Base-by-base conservation (phyloP, 2,888 invertebrate species). In the Epirrhoe tristata region DNA sequence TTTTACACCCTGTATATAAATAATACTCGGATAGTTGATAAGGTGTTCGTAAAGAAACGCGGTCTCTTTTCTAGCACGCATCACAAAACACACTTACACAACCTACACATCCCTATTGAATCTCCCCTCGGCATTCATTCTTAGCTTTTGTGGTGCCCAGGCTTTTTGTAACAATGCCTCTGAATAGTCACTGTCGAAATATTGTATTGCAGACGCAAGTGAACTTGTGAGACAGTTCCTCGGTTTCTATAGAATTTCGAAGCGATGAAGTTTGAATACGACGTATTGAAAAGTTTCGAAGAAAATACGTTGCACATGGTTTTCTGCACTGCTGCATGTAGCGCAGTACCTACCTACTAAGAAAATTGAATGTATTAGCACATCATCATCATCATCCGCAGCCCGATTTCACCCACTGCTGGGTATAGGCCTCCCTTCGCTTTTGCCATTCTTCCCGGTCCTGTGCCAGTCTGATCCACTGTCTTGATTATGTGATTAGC, bases 131-230 rank as follows among this genome's bases (percentile, higher is more conserved):
- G 86, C 85, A 87, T 89, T 91, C 89, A 91, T 91, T 91, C 90
- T 89, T 90, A 86, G 85, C 89, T 89, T 90, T 91, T 91, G 90
- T 91, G 85, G 83, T 85, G 86, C 84, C 84, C 82, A 85, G 84
- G 86, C 88, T 91, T 91, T 88, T 89, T 90, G 87, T 89, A 89
- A 87, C 87, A 85, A 86, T 85, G 80, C 84, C 80, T 43, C 31
- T 86, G 90, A 90, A 91, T 88, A 85, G 86, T 83, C 86, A 86
- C 88, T 88, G 87, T 86, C 90, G 88, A 89, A 90, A 90, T 89
- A 89, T 89, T 89, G 87, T 88, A n/a, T 32, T 58, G 58, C 58
- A 58, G 54, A 36, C 36, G 36, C 36, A 43, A 43, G 1, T 39
- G 17, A 52, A 31, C 12, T 52, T 52, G 31, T 52, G 24, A 24